Evolutionary conservation across 2,113 vertebrate species (phyloP).

Genomic region (Ptyas mucosa): DNA sequence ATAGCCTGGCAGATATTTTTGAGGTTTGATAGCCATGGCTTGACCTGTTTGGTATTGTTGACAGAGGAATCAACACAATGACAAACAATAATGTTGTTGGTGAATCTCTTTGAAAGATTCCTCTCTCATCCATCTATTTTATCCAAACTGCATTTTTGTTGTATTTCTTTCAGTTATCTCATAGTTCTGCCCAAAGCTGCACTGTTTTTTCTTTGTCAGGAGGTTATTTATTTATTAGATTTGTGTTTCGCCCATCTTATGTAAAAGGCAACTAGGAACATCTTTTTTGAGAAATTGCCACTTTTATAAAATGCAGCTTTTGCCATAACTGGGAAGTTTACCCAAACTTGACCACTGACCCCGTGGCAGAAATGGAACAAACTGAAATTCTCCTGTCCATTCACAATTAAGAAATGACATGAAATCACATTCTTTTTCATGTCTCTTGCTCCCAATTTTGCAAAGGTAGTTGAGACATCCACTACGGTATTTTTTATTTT

Average conservation of each 20-base stretch:
- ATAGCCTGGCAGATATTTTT: no score
- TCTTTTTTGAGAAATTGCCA: background rate
- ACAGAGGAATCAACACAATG: background rate
- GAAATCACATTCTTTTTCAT: accelerated
- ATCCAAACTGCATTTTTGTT: background rate
- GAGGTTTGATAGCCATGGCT: background rate
- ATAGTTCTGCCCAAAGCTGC: background rate
- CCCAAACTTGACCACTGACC: background rate
- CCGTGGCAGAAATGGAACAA: background rate
- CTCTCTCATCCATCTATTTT: background rate
- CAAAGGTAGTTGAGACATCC: background rate
- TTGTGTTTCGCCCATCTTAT: background rate
- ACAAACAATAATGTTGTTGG: background rate
- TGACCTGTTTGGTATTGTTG: background rate
- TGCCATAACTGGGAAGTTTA: background rate
- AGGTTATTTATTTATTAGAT: background rate
- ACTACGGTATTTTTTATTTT: background rate
- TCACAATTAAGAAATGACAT: background rate
- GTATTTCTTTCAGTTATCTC: background rate
- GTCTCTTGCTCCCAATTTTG: background rate
- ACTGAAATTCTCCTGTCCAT: background rate
- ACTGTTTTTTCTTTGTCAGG: background rate
- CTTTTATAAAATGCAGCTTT: background rate
- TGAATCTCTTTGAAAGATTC: background rate
- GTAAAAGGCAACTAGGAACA: background rate